Evolutionary conservation across 30 jellyfish, hydroid and myxozoan species (phyloP).

Genomic region (Sanderia malayensis): DNA sequence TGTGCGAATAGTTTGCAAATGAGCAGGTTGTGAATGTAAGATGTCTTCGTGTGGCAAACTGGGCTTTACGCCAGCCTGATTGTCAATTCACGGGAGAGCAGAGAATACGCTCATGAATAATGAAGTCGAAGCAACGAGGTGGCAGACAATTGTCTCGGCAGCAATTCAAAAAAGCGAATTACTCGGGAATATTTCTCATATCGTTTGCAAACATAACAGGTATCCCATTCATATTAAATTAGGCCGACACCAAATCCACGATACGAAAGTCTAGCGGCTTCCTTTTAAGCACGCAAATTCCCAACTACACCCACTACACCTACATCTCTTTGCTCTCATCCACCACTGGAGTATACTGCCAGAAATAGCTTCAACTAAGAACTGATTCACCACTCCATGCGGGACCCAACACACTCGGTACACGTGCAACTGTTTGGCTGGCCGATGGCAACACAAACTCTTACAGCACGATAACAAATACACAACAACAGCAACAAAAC

Average conservation of each 20-base stretch:
- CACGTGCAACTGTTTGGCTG: too few relatives aligned
- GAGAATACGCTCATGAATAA: conserved; percentile 17
- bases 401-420: too few relatives aligned
- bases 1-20: neutral
- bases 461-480: too few relatives aligned
- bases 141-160: conserved; percentile 50
- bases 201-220: conserved; percentile 39
- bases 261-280: neutral
- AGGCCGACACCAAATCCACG: neutral
- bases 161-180: conserved; percentile 29
- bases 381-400: too few relatives aligned
- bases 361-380: too few relatives aligned
- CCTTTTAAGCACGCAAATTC: too few relatives aligned
- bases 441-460: too few relatives aligned
- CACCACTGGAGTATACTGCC: too few relatives aligned
- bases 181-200: conserved; percentile 18
- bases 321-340: too few relatives aligned
- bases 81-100: conserved; percentile 13
- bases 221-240: conserved; percentile 19
- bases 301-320: too few relatives aligned
- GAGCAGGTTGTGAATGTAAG: neutral
- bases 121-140: conserved; percentile 18
- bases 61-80: neutral
- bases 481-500: too few relatives aligned
- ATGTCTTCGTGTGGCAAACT: too few relatives aligned